Conservation (phyloP, 2,888 invertebrate genomes). For the Tridacna crocea region DNA sequence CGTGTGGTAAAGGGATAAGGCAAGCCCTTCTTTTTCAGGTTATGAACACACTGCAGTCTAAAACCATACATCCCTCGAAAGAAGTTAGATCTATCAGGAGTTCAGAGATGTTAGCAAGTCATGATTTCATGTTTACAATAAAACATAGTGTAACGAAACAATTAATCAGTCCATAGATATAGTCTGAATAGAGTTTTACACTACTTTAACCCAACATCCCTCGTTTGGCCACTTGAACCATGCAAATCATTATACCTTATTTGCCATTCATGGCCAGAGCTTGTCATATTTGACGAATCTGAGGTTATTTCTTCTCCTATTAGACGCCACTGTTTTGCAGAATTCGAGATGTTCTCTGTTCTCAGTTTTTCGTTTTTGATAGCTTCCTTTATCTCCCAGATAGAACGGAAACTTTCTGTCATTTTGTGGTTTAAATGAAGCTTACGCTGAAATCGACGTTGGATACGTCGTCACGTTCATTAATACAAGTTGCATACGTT, state of each 20-base stretch:
- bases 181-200: too few species aligned
- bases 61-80: too few species aligned
- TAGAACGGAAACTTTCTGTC: not conserved
- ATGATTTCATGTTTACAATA: too few species aligned
- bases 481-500: not conserved
- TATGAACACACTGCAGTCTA: too few species aligned
- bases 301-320: conserved; percentile 29
- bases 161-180: too few species aligned
- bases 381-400: conserved; percentile 46
- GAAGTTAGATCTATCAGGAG: too few species aligned
- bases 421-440: not conserved
- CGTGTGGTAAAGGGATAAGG: too few species aligned
- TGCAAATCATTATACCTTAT: conserved; percentile 8
- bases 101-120: too few species aligned
- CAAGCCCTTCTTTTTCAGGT: too few species aligned
- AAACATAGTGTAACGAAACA: too few species aligned
- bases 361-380: conserved; percentile 38
- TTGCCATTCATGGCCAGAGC: conserved; percentile 49
- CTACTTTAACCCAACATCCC: too few species aligned
- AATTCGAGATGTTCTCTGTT: conserved; percentile 16
- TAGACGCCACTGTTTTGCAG: conserved; percentile 35
- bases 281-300: conserved; percentile 36
- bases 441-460: not conserved
- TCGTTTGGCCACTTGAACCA: too few species aligned
- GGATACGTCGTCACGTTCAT: not conserved